Percentiles rank a stretch among this genome's conserved stretches.
Evolutionary conservation across 2,797 vertebrate genomes (phyloP).

Genomic region (Margarornis squamiger): DNA sequence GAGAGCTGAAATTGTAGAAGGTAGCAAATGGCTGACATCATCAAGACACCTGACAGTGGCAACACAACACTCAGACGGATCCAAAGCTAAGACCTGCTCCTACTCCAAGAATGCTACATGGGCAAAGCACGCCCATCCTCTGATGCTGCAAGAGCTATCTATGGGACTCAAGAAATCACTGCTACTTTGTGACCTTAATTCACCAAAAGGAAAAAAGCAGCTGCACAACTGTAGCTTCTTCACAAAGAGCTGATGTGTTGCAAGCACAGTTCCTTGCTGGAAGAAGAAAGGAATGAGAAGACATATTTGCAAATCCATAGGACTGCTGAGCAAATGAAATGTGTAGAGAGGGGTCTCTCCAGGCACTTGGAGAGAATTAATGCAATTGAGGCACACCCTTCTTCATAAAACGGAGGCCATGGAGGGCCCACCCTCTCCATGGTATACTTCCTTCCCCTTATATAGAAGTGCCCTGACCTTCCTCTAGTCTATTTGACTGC

Average conservation of each 20-base stretch:
- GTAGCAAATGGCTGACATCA: not conserved
- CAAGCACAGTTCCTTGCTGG: not conserved
- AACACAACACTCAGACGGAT: not conserved
- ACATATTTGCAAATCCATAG: not conserved
- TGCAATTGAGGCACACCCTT: not conserved
- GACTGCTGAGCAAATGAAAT: not conserved
- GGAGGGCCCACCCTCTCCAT: not conserved
- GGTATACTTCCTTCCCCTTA: not conserved
- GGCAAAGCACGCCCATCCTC: not conserved
- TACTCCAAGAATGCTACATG: not conserved
- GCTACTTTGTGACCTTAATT: not conserved
- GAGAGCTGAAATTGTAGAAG: not conserved
- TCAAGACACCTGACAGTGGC: not conserved
- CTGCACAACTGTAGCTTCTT: not conserved
- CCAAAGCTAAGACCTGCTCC: not conserved
- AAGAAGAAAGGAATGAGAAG: not conserved
- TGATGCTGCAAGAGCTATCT: not conserved
- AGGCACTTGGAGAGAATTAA: not conserved
- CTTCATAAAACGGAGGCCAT: not conserved
- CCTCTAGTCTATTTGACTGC: not conserved
- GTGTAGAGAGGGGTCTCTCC: not conserved
- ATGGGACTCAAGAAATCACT: not conserved
- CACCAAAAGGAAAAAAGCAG: not conserved
- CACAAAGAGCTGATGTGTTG: not conserved
- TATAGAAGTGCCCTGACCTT: not conserved